Evolutionary conservation across 2,888 invertebrate genomes (phyloP), one percentile per base, ranked within the genome.

Genomic region (Luffia ferchaultella): DNA sequence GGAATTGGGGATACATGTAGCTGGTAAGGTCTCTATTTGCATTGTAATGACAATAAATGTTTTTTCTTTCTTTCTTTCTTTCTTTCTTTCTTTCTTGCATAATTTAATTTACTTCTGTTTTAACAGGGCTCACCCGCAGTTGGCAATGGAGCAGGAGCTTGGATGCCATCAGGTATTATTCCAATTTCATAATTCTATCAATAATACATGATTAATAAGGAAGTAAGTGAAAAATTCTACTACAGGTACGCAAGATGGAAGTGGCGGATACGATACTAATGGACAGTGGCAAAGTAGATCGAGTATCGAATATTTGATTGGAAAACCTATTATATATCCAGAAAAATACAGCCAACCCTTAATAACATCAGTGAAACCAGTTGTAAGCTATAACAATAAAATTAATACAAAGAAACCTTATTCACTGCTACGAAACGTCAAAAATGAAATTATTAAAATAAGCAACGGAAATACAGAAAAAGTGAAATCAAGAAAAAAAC

Each of bases 151-250:
- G 76, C 77, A 1, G 80, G 85, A 0, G 79, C 85, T 1, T 83
- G 85, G 67, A 80, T 85, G 65, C 78, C 85, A 54, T 79, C 79
- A 79, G 79, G 79, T 80, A 77, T 75, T 61, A 65, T 74, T 53
- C 70, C 70, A 58, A 58, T 76, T 60, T n/a, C n/a, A n/a, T n/a
- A n/a, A n/a, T n/a, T n/a, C n/a, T n/a, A n/a, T n/a, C n/a, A n/a
- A n/a, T n/a, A n/a, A n/a, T n/a, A n/a, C n/a, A n/a, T n/a, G n/a
- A n/a, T n/a, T n/a, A n/a, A n/a, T n/a, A n/a, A n/a, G 49, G 42
- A 49, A 50, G 46, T 43, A 49, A 46, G 47, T 45, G 19, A 20
- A 42, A n/a, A 18, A 45, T 45, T 47, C 18, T 44, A 58, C 60
- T 61, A 47, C 66, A 76, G 77, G 77, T 71, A 74, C 73, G 45